Conservation (phyloP, 2,113 vertebrate genomes). For the Scomber scombrus region DNA sequence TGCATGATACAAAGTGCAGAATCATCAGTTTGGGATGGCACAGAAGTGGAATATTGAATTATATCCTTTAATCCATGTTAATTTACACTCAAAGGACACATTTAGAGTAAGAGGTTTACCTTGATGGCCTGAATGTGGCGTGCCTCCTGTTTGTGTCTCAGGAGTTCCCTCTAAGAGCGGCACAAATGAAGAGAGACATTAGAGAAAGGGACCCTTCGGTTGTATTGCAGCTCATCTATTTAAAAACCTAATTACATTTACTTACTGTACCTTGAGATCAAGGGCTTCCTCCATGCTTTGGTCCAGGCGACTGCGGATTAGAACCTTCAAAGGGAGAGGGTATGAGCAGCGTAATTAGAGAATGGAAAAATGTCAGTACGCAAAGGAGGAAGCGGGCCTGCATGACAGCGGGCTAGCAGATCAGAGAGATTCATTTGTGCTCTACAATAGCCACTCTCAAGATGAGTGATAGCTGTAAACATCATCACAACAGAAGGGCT, state of each 20-base stretch:
- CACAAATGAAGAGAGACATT: constrained; percentile 48
- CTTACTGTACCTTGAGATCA: constrained; percentile 91
- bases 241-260: constrained; percentile 67
- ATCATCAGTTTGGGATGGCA: background rate
- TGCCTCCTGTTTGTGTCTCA: constrained; percentile 95
- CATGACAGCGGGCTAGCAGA: constrained; percentile 58
- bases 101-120: constrained; percentile 83
- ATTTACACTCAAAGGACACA: constrained; percentile 15
- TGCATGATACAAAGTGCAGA: background rate
- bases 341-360: constrained; percentile 61
- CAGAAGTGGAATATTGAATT: constrained; percentile 23
- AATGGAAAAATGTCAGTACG: constrained; percentile 61
- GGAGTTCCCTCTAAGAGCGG: constrained; percentile 90
- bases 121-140: constrained; percentile 97
- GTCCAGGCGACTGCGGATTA: constrained; percentile 94
- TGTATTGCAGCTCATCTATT: constrained; percentile 37
- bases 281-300: constrained; percentile 95
- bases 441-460: constrained; percentile 27
- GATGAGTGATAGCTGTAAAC: constrained; percentile 52
- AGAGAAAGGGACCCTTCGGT: constrained; percentile 4
- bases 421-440: constrained; percentile 69
- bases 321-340: constrained; percentile 86
- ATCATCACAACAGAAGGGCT: constrained; percentile 57
- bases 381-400: constrained; percentile 47
- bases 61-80: constrained; percentile 48